Evolutionary conservation across 2,113 vertebrate genomes (phyloP), one percentile per base, ranked within the genome.

Genomic region (Carassius gibelio): DNA sequence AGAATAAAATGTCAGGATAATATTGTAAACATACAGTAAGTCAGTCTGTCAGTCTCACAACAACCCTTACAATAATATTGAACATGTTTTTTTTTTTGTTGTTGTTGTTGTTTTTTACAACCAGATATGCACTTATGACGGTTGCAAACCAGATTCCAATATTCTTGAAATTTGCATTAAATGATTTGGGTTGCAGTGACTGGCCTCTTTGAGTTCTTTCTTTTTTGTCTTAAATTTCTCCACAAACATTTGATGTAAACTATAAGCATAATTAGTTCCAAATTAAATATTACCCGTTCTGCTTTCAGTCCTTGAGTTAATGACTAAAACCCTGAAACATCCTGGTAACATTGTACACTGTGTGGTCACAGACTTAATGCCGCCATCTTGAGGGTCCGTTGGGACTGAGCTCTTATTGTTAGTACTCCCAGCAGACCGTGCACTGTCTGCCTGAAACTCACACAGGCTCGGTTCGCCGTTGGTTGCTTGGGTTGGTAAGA

Each of bases 371-470:
- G 61, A 81, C 79, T 66, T 50, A 52, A 50, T 55, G 48, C 50
- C 48, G 50, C 75, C 50, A 34, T 76, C 23, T 52, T 52, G 26
- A 52, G 4, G 15, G 62, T 69, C 62, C 62, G 21, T 1, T 34
- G 62, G 79, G 79, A 68, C 23, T 30, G 62, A 52, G 62, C 42
- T 81, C 69, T 81, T 81, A 69, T 52, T 81, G 62, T 50, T 66
- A 34, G 61, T 50, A 3, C 62, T 68, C 62, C 26, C 79, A 11
- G 62, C 45, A 81, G 79, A 69, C 42, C 13, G 3, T 19, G 17
- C 45, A 52, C 79, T 52, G 42, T 50, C 45, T 81, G 62, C 17
- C 4, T 21, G 59, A 81, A 62, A 13, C 77, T 45, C 77, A 26
- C 57, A 79, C 71, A 13, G 34, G 19, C 36, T 45, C 38, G 64